These are phyloP conservation scores for Crotophaga sulcirostris DNA, from an alignment of 2,113 vertebrate genomes.

Conservation along the genomic window DNA sequence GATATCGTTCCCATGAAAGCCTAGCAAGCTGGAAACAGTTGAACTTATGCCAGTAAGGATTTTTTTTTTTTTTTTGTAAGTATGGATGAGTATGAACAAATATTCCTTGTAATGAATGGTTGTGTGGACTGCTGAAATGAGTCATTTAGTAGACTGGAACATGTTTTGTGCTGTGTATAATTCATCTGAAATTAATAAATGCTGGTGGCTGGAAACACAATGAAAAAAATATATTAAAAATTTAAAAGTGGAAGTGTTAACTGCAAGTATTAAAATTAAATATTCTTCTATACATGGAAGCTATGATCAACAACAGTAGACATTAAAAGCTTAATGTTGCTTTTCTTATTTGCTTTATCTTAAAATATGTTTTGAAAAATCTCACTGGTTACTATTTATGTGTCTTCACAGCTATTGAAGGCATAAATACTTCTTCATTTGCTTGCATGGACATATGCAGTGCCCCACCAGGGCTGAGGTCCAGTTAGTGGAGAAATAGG, in stretches of 20 bases:
- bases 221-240: neutral
- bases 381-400: neutral
- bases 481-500: neutral
- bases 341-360: neutral
- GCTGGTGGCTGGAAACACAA: neutral
- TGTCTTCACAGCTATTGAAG: neutral
- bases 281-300: neutral
- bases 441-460: neutral
- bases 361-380: neutral
- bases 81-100: slow-evolving; percentile 35
- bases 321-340: neutral
- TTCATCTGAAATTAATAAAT: neutral
- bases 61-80: neutral
- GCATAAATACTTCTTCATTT: neutral
- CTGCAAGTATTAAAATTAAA: neutral
- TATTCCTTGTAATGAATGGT: slow-evolving; percentile 19
- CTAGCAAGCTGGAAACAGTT: slow-evolving; percentile 44
- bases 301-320: neutral
- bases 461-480: neutral
- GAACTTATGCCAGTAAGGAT: slow-evolving; percentile 17
- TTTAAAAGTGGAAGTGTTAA: neutral
- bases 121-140: slow-evolving; percentile 10
- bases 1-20: neutral
- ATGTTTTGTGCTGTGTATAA: neutral
- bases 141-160: slow-evolving; percentile 18